Conservation (phyloP, 2,113 vertebrate species). For the Rhinolophus ferrumequinum region DNA sequence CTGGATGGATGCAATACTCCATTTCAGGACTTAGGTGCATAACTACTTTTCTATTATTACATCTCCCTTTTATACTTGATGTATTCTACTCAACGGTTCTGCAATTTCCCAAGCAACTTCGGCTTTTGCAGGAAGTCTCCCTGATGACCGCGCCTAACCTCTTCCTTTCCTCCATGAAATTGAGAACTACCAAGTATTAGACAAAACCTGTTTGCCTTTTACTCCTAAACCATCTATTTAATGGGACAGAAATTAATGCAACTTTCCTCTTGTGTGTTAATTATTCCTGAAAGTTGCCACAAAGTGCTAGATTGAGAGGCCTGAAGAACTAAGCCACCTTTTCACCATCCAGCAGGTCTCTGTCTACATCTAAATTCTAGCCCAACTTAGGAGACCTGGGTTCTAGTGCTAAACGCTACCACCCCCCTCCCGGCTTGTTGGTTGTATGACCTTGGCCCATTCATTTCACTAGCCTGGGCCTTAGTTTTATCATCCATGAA, state of each 20-base stretch:
- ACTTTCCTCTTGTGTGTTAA: background rate
- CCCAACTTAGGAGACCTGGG: background rate
- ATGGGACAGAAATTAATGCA: slow-evolving; percentile 42
- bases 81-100: slow-evolving; percentile 79
- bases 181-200: slow-evolving; percentile 68
- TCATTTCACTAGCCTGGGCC: background rate
- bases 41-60: slow-evolving; percentile 84
- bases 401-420: background rate
- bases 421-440: background rate
- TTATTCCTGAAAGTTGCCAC: slow-evolving; percentile 37
- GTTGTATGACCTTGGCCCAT: background rate
- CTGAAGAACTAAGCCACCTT: background rate
- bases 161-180: slow-evolving; percentile 77
- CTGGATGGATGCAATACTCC: slow-evolving; percentile 81
- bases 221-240: slow-evolving; percentile 63
- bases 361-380: background rate
- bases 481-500: background rate
- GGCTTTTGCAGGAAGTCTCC: slow-evolving; percentile 73
- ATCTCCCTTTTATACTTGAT: slow-evolving; percentile 80
- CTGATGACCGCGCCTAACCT: slow-evolving; percentile 78
- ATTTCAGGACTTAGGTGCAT: slow-evolving; percentile 83
- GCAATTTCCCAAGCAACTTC: slow-evolving; percentile 82
- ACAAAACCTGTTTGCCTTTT: slow-evolving; percentile 75
- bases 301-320: background rate
- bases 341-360: background rate